A percentile compares a stretch with the other conserved stretches of the same genome.
phyloP scores from a whole-genome alignment of 2,888 invertebrate genomes.

The Coelogynopora nodosa region DNA sequence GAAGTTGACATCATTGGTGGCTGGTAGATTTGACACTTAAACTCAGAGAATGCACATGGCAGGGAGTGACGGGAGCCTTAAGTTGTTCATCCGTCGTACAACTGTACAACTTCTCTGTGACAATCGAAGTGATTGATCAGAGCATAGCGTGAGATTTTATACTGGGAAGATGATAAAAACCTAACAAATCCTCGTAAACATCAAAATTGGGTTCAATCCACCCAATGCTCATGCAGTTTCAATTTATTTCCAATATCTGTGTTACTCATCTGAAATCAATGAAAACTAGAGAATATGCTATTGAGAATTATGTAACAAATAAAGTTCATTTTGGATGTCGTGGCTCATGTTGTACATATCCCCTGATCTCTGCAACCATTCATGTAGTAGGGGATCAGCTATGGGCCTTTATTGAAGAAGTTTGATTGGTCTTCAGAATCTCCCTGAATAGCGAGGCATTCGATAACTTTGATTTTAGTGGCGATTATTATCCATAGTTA shows the following conservation, averaged over 20 bases:
- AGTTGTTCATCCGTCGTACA: neutral
- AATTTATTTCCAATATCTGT: neutral
- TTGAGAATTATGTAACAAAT: neutral
- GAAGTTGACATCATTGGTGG: no score
- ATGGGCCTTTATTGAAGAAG: neutral
- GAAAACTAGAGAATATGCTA: neutral
- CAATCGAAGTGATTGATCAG: no score
- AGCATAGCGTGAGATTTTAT: no score
- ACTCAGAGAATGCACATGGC: neutral
- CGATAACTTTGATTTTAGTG: neutral
- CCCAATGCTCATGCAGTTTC: neutral
- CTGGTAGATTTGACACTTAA: neutral
- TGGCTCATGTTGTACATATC: neutral
- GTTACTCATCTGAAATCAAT: neutral
- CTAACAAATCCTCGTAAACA: constrained; percentile 8
- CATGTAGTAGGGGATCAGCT: neutral
- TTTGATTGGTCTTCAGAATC: neutral
- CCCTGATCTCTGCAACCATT: neutral
- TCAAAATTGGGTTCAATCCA: neutral
- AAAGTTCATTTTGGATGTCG: neutral
- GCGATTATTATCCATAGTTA: neutral
- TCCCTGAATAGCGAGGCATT: neutral
- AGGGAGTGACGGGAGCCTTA: neutral
- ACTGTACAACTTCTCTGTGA: no score
- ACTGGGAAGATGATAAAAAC: no score